These are phyloP conservation scores for Acanthurus lineatus DNA, from an alignment of 2,797 vertebrate species.

Conservation along the genomic window DNA sequence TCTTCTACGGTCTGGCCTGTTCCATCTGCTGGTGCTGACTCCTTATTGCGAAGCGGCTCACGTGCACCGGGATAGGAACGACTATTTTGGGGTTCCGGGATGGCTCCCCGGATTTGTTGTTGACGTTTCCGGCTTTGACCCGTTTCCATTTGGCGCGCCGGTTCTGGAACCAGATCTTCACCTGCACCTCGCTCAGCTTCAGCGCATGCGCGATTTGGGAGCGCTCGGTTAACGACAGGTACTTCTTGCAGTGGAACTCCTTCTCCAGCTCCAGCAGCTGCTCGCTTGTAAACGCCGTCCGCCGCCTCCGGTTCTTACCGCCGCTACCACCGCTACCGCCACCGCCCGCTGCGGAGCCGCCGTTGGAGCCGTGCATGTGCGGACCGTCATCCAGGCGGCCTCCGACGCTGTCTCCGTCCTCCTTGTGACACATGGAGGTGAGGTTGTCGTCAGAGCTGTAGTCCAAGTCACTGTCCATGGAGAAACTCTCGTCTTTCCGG, in stretches of 20 bases:
- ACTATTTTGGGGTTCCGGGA: constrained; percentile 98
- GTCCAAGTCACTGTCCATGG: constrained; percentile 97
- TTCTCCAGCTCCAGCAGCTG: constrained; percentile 98
- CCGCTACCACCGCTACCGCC: constrained; percentile 64
- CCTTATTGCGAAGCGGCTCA: constrained; percentile 97
- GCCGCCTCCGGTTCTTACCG: constrained; percentile 93
- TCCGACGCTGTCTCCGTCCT: constrained; percentile 82
- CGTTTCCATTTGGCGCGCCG: constrained; percentile 98
- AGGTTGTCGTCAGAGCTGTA: constrained; percentile 98
- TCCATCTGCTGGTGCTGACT: constrained; percentile 99
- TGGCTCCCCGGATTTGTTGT: constrained; percentile 97
- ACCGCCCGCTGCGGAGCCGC: constrained; percentile 84
- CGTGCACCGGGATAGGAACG: constrained; percentile 97
- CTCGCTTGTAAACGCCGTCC: constrained; percentile 98
- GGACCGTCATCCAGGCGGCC: constrained; percentile 73
- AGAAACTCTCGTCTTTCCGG: constrained; percentile 94
- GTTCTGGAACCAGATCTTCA: constrained; percentile 99
- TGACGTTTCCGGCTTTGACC: constrained; percentile 97
- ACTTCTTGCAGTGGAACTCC: constrained; percentile 99
- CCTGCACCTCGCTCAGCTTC: constrained; percentile 98
- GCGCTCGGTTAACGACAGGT: constrained; percentile 96
- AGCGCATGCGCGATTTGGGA: constrained; percentile 98
- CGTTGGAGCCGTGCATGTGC: constrained; percentile 62
- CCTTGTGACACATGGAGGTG: constrained; percentile 89
- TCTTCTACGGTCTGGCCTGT: constrained; percentile 90